Evolutionary conservation across 1,140 invertebrate genomes (phyloP).

Genomic region (Megathymus violae): DNA sequence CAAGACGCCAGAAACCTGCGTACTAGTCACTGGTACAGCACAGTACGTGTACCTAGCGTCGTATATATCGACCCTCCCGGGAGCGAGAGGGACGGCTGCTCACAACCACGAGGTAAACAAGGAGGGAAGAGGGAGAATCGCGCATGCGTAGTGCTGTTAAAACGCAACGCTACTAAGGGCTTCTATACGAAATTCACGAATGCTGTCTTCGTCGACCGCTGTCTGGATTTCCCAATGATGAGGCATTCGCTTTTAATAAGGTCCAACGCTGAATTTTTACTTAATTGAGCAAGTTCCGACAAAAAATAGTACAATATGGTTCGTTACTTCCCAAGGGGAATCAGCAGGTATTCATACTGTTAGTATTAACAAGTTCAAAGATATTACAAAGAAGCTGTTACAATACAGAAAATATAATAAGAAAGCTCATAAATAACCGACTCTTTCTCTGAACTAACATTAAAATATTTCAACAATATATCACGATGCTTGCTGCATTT

Average conservation of each 20-base stretch:
- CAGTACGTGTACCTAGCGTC: conserved; percentile 77
- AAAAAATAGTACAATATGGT: conserved; percentile 4
- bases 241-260: conserved; percentile 71
- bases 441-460: conserved; percentile 23
- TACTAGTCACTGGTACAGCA: conserved; percentile 70
- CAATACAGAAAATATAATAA: conserved; percentile 8
- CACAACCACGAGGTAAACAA: conserved; percentile 38
- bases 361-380: not conserved
- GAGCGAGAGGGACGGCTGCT: conserved; percentile 54
- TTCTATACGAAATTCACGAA: conserved; percentile 65
- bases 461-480: conserved; percentile 26
- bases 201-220: conserved; percentile 72
- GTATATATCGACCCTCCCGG: conserved; percentile 81
- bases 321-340: conserved; percentile 1
- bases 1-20: conserved; percentile 75
- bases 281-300: conserved; percentile 8
- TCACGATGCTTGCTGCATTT: conserved; percentile 8
- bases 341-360: not conserved
- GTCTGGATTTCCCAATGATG: conserved; percentile 79
- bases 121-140: conserved; percentile 54
- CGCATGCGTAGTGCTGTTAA: conserved; percentile 70
- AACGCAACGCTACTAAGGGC: conserved; percentile 70
- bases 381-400: not conserved
- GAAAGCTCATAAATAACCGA: conserved; percentile 20
- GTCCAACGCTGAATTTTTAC: conserved; percentile 33